phyloP scores from a whole-genome alignment of 2,113 vertebrate species.

The Muscicapa adusta region DNA sequence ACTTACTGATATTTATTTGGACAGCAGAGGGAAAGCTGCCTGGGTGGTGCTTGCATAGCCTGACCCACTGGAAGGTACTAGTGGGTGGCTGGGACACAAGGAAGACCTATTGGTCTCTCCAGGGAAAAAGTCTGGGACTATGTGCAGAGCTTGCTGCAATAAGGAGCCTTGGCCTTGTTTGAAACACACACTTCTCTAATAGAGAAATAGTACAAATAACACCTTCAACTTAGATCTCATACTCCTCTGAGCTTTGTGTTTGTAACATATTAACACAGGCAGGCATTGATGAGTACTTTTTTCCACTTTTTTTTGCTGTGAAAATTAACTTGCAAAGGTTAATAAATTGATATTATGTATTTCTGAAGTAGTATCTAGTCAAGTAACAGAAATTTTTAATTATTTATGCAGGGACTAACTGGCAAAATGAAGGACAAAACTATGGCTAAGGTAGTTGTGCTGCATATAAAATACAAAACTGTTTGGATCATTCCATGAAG shows the following conservation, averaged over 20 bases:
- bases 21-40: not conserved
- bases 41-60: not conserved
- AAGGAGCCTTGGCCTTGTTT: not conserved
- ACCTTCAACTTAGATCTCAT: not conserved
- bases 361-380: not conserved
- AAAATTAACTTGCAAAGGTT: not conserved
- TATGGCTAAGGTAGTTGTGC: not conserved
- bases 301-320: not conserved
- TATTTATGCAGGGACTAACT: not conserved
- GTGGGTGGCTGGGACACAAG: not conserved
- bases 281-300: not conserved
- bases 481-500: not conserved
- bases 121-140: not conserved
- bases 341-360: not conserved
- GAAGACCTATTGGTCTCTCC: not conserved
- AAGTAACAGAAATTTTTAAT: not conserved
- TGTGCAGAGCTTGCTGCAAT: not conserved
- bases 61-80: not conserved
- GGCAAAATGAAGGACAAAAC: not conserved
- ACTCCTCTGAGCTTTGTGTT: not conserved
- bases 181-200: not conserved
- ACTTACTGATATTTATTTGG: not conserved
- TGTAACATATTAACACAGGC: not conserved
- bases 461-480: not conserved
- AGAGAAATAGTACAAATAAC: not conserved